Base-by-base conservation (phyloP, 2,113 vertebrate genomes). In the Corythaeola cristata region DNA sequence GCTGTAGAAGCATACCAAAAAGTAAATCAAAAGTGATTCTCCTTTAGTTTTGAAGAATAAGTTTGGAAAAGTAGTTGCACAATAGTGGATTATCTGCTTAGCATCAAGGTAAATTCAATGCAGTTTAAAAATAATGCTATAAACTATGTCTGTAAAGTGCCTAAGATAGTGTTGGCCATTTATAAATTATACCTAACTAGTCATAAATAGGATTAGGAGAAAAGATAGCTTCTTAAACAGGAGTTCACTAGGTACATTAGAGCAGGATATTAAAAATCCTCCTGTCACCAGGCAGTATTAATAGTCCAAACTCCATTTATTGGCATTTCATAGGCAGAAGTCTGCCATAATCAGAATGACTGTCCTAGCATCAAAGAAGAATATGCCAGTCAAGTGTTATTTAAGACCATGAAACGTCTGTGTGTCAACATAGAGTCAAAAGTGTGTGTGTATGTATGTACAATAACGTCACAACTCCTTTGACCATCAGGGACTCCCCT, bases 251-350 rank as follows among this genome's bases (percentile, higher is more conserved):
- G 82, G 26, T 93, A 73, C 44, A 1, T 16, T 77, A 59, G 32
- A 76, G 30, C 32, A 89, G 63, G 35, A 50, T 74, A 73, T 83
- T 59, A 84, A 88, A 95, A 85, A 52, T 35, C 32, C 59, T 69
- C 53, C 67, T 90, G 81, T 90, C 87, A 89, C n/a, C 15, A 64
- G 55, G 26, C 4, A 8, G 26, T 68, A 52, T 85, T 67, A 91
- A 59, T 49, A 73, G 69, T 62, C 76, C 56, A 53, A 66, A 59
- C n/a, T 66, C 33, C 58, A 24, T 90, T 83, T 80, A 80, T 56
- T 95, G 59, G 41, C 63, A 90, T 95, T 94, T 90, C 67, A 58
- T 35, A 75, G 87, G 66, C 66, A 91, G 62, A 72, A 85, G 15
- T 45, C 45, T 91, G 49, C 71, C 49, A 27, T 76, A 52, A 62